Conservation (phyloP, 2,888 invertebrate species). For the Helleia helle region DNA sequence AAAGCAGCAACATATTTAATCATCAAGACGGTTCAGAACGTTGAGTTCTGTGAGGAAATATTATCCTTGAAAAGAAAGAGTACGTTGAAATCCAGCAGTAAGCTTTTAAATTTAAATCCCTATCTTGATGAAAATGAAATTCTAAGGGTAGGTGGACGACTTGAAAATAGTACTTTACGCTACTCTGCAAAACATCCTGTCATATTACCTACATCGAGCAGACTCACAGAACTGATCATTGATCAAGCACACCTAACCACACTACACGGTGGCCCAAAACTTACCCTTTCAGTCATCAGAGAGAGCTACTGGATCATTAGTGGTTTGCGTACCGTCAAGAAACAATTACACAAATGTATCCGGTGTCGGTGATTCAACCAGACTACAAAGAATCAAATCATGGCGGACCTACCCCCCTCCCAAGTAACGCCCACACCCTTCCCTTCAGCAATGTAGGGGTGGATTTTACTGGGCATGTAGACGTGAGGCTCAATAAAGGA, state of each 20-base stretch:
- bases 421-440: neutral
- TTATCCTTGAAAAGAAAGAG: neutral
- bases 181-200: neutral
- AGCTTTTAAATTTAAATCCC: neutral
- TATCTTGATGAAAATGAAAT: neutral
- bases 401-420: neutral
- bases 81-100: neutral
- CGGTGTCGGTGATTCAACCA: too few species aligned
- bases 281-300: too few species aligned
- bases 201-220: neutral
- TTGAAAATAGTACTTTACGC: neutral
- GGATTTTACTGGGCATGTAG: neutral
- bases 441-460: neutral
- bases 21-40: neutral
- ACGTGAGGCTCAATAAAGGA: neutral
- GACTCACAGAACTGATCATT: neutral
- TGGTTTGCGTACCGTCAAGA: too few species aligned
- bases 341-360: too few species aligned
- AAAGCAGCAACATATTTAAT: neutral
- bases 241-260: constrained; percentile 1
- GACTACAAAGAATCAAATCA: constrained; percentile 7
- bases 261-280: neutral
- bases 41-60: neutral
- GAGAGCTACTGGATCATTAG: too few species aligned
- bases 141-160: neutral